Percentiles rank a stretch among this genome's conserved stretches.
Conservation (phyloP, 2,888 invertebrate species). For the Raillietiella orientalis region DNA sequence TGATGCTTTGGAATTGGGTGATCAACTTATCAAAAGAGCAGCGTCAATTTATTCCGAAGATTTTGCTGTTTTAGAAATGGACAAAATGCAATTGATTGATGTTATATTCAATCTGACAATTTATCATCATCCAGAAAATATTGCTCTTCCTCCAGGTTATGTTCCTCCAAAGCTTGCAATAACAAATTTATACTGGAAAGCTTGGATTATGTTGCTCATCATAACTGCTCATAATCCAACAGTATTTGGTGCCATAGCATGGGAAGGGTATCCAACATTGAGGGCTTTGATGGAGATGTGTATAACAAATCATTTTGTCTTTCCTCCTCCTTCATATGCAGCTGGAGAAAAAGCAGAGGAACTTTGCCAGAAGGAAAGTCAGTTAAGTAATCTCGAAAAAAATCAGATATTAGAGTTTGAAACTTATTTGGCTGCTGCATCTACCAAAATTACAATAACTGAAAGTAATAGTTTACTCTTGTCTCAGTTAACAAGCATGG, state of each 20-base stretch:
- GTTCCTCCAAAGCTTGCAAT: slow-evolving; percentile 65
- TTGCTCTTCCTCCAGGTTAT: slow-evolving; percentile 49
- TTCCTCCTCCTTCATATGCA: slow-evolving; percentile 31
- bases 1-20: slow-evolving; percentile 55
- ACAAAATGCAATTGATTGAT: slow-evolving; percentile 44
- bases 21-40: slow-evolving; percentile 50
- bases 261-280: slow-evolving; percentile 66
- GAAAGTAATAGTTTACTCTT: slow-evolving; percentile 59
- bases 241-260: slow-evolving; percentile 50
- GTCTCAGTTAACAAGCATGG: slow-evolving; percentile 43
- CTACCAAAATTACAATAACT: slow-evolving; percentile 55
- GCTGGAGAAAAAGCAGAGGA: slow-evolving; percentile 22
- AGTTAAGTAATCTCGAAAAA: slow-evolving; percentile 32
- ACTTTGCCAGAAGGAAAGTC: slow-evolving; percentile 26
- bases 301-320: slow-evolving; percentile 51
- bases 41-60: slow-evolving; percentile 32
- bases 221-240: slow-evolving; percentile 72
- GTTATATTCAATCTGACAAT: slow-evolving; percentile 61
- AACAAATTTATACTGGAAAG: slow-evolving; percentile 76
- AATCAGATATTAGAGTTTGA: slow-evolving; percentile 60
- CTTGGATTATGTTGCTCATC: slow-evolving; percentile 57
- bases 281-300: slow-evolving; percentile 79
- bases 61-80: slow-evolving; percentile 32
- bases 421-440: slow-evolving; percentile 60
- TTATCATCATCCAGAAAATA: slow-evolving; percentile 75